Percentiles rank a stretch among this genome's conserved stretches.
Evolutionary conservation across 2,113 vertebrate genomes (phyloP).

Genomic region (Maylandia zebra): DNA sequence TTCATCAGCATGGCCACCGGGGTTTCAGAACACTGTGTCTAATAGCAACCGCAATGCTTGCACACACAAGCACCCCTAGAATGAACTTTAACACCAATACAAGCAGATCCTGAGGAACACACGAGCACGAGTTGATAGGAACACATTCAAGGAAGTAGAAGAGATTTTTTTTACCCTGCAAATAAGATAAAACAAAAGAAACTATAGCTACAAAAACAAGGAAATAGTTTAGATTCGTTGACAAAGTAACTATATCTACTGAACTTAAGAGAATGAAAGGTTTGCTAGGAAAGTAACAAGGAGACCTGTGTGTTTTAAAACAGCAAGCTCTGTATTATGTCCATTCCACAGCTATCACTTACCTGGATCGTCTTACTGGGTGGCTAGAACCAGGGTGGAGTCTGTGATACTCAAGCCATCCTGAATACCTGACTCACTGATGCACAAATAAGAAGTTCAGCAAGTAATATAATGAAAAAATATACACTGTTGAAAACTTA

Average conservation of each 20-base stretch:
- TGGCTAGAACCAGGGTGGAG: constrained; percentile 26
- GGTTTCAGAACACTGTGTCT: constrained; percentile 70
- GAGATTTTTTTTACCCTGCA: not conserved
- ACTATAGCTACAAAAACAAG: not conserved
- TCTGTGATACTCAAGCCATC: constrained; percentile 31
- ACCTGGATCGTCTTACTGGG: constrained; percentile 49
- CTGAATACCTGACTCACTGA: constrained; percentile 17
- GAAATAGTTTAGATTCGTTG: constrained; percentile 28
- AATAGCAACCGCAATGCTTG: constrained; percentile 74
- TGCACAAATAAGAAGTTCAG: not conserved
- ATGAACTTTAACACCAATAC: constrained; percentile 42
- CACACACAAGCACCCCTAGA: constrained; percentile 12
- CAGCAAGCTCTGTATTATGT: constrained; percentile 31
- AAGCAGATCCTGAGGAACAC: not conserved
- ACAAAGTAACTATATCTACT: constrained; percentile 4
- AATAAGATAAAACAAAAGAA: not conserved
- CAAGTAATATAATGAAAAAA: not conserved
- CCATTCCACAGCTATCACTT: constrained; percentile 53
- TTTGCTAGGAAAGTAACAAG: constrained; percentile 49
- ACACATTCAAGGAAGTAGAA: not conserved
- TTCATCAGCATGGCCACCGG: constrained; percentile 66
- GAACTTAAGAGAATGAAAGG: constrained; percentile 28
- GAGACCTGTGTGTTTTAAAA: constrained; percentile 48
- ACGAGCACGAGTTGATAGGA: not conserved
- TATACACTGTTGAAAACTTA: not conserved